Percentiles rank a stretch among this genome's conserved stretches.
These are phyloP conservation scores for Andrena minutula DNA, from an alignment of 2,888 invertebrate species.

Conservation along the genomic window DNA sequence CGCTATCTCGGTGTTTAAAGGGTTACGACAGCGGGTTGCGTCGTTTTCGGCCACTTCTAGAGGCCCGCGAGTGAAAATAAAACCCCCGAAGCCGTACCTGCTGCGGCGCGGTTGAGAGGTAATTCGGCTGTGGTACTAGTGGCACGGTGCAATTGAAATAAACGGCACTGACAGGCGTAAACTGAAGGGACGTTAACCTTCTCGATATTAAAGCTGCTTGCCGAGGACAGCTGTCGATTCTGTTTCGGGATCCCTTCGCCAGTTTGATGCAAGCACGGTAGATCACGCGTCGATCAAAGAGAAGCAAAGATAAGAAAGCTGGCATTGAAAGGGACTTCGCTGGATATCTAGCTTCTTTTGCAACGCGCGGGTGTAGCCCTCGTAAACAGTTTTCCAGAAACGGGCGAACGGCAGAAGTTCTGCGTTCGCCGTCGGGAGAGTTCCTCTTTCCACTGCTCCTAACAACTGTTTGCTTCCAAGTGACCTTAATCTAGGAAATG, in stretches of 20 bases:
- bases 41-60: slow-evolving; percentile 34
- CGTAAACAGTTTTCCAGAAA: slow-evolving; percentile 44
- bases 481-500: slow-evolving; percentile 76
- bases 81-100: slow-evolving; percentile 20
- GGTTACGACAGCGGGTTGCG: slow-evolving; percentile 48
- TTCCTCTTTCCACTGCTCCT: slow-evolving; percentile 48
- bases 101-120: neutral
- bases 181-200: slow-evolving; percentile 14
- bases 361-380: slow-evolving; percentile 32
- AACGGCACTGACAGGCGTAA: slow-evolving; percentile 21
- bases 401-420: slow-evolving; percentile 63
- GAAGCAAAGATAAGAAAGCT: slow-evolving; percentile 26
- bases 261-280: too few relatives aligned
- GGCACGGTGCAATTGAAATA: slow-evolving; percentile 40
- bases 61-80: slow-evolving; percentile 39
- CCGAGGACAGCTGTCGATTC: neutral
- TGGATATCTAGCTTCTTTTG: slow-evolving; percentile 40
- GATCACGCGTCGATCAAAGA: neutral
- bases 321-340: slow-evolving; percentile 30
- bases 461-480: slow-evolving; percentile 74
- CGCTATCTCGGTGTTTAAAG: slow-evolving; percentile 45
- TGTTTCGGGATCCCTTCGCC: neutral
- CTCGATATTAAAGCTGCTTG: neutral
- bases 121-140: slow-evolving; percentile 29
- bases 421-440: slow-evolving; percentile 35